Conservation (phyloP, 2,113 vertebrate genomes). For the Anolis sagrei region DNA sequence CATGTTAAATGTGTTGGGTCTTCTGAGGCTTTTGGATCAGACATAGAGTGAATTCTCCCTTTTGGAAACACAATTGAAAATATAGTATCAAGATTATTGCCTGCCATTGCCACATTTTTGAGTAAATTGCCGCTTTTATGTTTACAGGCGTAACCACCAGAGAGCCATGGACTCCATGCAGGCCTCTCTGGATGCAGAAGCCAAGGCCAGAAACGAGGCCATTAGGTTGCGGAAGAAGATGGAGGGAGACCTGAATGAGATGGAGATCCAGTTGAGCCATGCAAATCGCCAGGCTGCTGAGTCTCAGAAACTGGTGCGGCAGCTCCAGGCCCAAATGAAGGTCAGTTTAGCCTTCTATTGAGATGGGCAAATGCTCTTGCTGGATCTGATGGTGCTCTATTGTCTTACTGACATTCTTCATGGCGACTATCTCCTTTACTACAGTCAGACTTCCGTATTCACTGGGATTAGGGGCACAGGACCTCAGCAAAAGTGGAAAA, state of each 20-base stretch:
- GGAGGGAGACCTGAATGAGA: conserved; percentile 93
- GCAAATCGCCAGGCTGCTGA: conserved; percentile 87
- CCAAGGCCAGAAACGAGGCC: conserved; percentile 89
- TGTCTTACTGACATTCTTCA: neutral
- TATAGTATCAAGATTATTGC: neutral
- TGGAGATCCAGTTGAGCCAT: conserved; percentile 92
- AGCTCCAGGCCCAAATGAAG: conserved; percentile 90
- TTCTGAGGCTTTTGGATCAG: neutral
- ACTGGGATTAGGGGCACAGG: too few species aligned
- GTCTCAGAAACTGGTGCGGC: conserved; percentile 85
- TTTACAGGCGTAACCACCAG: conserved; percentile 87
- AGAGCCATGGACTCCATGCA: conserved; percentile 90
- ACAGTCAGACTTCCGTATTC: too few species aligned
- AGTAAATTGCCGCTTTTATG: neutral
- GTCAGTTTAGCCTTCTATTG: conserved; percentile 58
- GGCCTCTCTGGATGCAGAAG: conserved; percentile 87
- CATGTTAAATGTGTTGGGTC: neutral
- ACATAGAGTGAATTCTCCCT: neutral
- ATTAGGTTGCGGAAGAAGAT: conserved; percentile 93
- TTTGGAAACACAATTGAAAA: neutral
- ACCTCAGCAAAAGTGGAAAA: too few species aligned
- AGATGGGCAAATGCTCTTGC: accelerated
- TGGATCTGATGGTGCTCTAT: neutral
- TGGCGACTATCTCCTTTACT: neutral
- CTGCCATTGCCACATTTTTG: neutral